Evolutionary conservation across 1,140 invertebrate genomes (phyloP), one percentile per base, ranked within the genome.

Genomic region (Atopsyche davidsoni): DNA sequence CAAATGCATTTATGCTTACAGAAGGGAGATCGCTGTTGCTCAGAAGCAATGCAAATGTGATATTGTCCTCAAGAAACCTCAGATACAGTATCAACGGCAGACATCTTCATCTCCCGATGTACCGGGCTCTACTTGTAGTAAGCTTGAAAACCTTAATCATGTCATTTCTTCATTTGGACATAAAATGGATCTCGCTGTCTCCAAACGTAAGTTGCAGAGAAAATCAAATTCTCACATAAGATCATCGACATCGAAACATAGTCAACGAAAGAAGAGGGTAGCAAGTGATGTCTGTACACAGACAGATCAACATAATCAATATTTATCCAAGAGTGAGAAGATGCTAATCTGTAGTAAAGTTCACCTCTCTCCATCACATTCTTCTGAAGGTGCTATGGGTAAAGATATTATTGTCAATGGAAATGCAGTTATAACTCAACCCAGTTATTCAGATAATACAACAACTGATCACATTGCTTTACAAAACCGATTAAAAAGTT

Each of bases 41-140:
- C 40, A 68, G 23, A 66, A 62, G 16, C 56, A 59, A 4, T 73
- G 69, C 60, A 65, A 64, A 6, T 71, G 70, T 49, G 63, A 43
- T 11, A 14, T 17, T 14, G 17, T 63, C 14, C 31, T 61, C 14
- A 64, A 64, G 28, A 67, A 65, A 39, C 62, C 51, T 7, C 46
- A 67, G 6, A 63, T 61, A 19, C 55, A 65, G n/a, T 66, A 63
- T 41, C 60, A 67, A 16, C 60, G 65, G 2, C 70, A 70, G 41
- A 62, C 64, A 0, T 70, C 66, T 0, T 65, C 70, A 1, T 71
- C 69, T 0, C 69, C 69, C 0, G 69, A 71, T 32, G 59, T 63
- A 9, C 46, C 51, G 10, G 47, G 16, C 19, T 53, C 51, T 4
- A 21, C 41, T 3, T 44, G 19, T 11, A 47, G 48, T 35, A 22